phyloP scores from a whole-genome alignment of 2,888 invertebrate species.

The Aphelenchoides bicaudatus region DNA sequence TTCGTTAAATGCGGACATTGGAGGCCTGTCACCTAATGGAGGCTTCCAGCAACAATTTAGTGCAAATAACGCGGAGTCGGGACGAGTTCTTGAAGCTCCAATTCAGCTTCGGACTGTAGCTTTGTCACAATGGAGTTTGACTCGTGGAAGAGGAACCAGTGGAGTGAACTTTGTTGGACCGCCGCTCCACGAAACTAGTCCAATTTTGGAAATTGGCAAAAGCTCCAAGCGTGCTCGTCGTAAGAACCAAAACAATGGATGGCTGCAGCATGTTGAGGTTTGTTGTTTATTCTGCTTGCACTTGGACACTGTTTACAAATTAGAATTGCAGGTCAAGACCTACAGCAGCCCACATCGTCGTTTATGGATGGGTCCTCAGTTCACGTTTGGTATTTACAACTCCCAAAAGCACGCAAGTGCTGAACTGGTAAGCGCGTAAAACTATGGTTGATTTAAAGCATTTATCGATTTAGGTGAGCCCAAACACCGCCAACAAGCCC shows the following conservation, averaged over 20 bases:
- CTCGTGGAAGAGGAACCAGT: constrained; percentile 21
- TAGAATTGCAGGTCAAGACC: no score
- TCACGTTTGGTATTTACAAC: constrained; percentile 74
- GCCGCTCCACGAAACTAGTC: constrained; percentile 22
- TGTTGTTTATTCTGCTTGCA: no score
- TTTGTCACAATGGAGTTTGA: constrained; percentile 27
- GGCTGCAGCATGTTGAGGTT: constrained; percentile 74
- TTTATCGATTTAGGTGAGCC: constrained; percentile 21
- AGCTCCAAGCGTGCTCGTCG: constrained; percentile 11
- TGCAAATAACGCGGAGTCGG: constrained; percentile 22
- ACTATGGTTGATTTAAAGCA: background rate
- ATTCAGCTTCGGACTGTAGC: constrained; percentile 25
- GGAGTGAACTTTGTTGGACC: constrained; percentile 33
- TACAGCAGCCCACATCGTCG: constrained; percentile 85
- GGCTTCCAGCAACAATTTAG: background rate
- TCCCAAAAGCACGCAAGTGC: constrained; percentile 32
- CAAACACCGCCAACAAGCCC: constrained; percentile 14
- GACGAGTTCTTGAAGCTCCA: constrained; percentile 30
- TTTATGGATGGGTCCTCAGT: constrained; percentile 99
- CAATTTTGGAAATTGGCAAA: constrained; percentile 25
- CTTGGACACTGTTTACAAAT: no score
- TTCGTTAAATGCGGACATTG: constrained; percentile 24
- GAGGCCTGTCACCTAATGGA: constrained; percentile 14
- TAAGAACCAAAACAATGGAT: constrained; percentile 17
- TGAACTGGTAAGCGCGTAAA: constrained; percentile 28